A percentile compares a stretch with the other conserved stretches of the same genome.
Conservation (phyloP, 2,113 vertebrate species). For the Hyperoodon ampullatus region DNA sequence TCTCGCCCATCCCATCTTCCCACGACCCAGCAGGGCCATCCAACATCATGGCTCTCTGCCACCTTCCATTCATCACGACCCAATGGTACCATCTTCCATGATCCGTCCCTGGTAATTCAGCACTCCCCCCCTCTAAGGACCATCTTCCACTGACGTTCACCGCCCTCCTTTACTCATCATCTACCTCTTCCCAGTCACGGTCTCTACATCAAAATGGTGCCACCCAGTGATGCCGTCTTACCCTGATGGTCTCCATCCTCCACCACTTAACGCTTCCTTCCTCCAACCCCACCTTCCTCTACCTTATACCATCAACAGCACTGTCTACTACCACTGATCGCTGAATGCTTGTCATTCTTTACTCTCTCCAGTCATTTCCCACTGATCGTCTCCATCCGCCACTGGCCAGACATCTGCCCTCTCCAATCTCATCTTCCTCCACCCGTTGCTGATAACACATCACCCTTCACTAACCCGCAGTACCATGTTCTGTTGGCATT, state of each 20-base stretch:
- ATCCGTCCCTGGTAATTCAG: accelerated
- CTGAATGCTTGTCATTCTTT: accelerated
- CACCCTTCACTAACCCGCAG: accelerated
- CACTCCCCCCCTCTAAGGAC: not conserved
- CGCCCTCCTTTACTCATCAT: too few relatives aligned
- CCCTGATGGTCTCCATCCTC: accelerated
- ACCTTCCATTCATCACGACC: too few relatives aligned
- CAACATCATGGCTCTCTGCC: accelerated
- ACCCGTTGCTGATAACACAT: not conserved
- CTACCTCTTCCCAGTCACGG: accelerated
- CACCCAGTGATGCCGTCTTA: not conserved
- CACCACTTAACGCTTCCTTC: too few relatives aligned
- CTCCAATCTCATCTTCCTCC: not conserved
- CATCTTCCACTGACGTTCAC: too few relatives aligned
- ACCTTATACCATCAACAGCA: accelerated
- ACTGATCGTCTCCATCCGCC: not conserved
- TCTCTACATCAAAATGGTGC: not conserved
- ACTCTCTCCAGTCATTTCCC: not conserved
- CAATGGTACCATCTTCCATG: accelerated
- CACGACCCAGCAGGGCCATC: accelerated
- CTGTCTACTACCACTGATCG: accelerated
- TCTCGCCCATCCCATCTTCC: not conserved
- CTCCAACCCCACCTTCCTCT: not conserved
- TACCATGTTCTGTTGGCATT: accelerated
- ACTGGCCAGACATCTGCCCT: accelerated